phyloP scores from a whole-genome alignment of 1,140 invertebrate genomes.

The Archivesica marissinica region DNA sequence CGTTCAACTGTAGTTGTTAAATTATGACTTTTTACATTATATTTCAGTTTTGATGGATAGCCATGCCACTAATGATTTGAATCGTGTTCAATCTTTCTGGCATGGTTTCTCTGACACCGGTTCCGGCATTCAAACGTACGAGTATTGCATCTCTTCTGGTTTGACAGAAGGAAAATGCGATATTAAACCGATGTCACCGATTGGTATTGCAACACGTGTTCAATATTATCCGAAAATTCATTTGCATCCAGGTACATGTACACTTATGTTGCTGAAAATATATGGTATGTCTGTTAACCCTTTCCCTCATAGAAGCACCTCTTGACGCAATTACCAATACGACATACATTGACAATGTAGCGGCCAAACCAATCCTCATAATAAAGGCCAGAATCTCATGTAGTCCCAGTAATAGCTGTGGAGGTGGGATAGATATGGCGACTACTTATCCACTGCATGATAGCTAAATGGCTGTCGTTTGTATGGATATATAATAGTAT shows the following conservation, averaged over 20 bases:
- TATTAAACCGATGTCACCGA: not conserved
- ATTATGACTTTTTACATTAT: not conserved
- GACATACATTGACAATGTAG: too few relatives aligned
- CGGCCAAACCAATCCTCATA: too few relatives aligned
- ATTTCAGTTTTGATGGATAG: not conserved
- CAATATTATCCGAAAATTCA: not conserved
- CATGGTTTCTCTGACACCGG: not conserved
- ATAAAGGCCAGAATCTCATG: too few relatives aligned
- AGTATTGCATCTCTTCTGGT: constrained; percentile 1
- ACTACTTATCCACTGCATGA: too few relatives aligned
- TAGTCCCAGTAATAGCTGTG: too few relatives aligned
- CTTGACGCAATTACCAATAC: too few relatives aligned
- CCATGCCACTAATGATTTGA: too few relatives aligned
- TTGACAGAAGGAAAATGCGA: not conserved
- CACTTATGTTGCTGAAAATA: not conserved
- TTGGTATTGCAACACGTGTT: not conserved
- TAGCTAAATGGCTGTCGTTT: too few relatives aligned
- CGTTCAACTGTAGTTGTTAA: too few relatives aligned
- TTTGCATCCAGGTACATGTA: not conserved
- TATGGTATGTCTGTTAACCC: not conserved
- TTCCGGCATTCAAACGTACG: not conserved
- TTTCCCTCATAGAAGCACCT: too few relatives aligned
- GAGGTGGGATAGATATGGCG: too few relatives aligned
- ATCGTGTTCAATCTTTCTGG: constrained; percentile 1
- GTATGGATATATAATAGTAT: too few relatives aligned